Evolutionary conservation across 2,888 invertebrate genomes (phyloP).

Genomic region (Pediacus dermestoides): DNA sequence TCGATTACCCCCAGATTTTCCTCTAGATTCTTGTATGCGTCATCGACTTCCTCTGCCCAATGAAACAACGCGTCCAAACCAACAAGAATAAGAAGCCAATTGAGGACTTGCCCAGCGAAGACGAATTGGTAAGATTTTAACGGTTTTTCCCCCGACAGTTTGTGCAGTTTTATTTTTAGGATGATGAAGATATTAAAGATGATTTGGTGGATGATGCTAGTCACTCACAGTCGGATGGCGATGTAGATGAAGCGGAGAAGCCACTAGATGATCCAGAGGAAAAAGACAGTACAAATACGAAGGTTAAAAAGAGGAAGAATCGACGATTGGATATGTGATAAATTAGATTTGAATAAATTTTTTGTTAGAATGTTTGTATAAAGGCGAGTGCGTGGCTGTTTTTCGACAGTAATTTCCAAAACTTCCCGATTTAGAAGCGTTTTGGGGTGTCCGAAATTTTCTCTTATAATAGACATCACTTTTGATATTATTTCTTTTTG

Average conservation of each 20-base stretch:
- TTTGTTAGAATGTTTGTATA: conserved; percentile 7
- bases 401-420: no score
- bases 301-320: conserved; percentile 32
- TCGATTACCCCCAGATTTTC: no score
- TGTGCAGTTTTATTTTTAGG: conserved; percentile 38
- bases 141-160: background rate
- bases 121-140: conserved; percentile 46
- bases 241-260: conserved; percentile 2
- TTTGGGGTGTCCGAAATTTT: no score
- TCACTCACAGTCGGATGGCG: conserved; percentile 19
- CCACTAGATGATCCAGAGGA: conserved; percentile 20
- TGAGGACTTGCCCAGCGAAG: conserved; percentile 45
- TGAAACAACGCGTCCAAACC: conserved; percentile 52
- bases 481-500: no score
- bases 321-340: conserved; percentile 32
- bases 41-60: conserved; percentile 83
- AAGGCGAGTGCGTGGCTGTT: no score
- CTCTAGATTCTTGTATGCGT: conserved; percentile 79
- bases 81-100: conserved; percentile 47
- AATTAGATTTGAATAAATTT: conserved; percentile 4
- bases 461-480: no score
- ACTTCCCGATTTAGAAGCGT: no score
- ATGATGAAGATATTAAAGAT: conserved; percentile 63
- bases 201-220: conserved; percentile 63
- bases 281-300: conserved; percentile 15